Percentiles rank a stretch among this genome's conserved stretches.
Conservation (phyloP, 2,888 invertebrate species). For the Cheilosia grossa region DNA sequence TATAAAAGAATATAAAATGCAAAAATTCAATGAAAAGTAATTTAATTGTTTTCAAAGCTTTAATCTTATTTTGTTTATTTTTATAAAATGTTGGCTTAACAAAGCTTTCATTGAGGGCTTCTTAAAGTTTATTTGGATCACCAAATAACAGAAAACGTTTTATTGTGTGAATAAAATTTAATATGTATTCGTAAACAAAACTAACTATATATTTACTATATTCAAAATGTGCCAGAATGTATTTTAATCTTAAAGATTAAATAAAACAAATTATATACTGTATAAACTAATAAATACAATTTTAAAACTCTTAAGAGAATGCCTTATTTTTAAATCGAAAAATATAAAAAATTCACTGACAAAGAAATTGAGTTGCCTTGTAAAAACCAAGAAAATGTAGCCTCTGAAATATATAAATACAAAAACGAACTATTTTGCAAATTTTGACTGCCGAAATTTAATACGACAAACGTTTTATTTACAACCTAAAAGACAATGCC, state of each 20-base stretch:
- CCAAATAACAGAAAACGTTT: background rate
- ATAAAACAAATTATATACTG: constrained; percentile 30
- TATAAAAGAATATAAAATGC: background rate
- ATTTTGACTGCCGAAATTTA: constrained; percentile 52
- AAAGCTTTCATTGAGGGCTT: constrained; percentile 1
- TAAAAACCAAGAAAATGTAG: constrained; percentile 25
- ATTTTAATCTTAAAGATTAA: constrained; percentile 69
- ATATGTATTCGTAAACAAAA: constrained; percentile 38
- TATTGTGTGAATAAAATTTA: constrained; percentile 39
- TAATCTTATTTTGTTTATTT: constrained; percentile 18
- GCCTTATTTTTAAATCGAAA: constrained; percentile 61
- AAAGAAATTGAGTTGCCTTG: constrained; percentile 68
- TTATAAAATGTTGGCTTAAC: background rate
- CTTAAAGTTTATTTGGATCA: no score
- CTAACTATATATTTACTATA: constrained; percentile 60
- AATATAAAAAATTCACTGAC: constrained; percentile 28
- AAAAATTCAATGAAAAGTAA: constrained; percentile 9
- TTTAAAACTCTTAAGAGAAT: constrained; percentile 32
- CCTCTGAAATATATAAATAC: constrained; percentile 19
- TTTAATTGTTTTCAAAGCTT: constrained; percentile 27
- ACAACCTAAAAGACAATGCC: constrained; percentile 27
- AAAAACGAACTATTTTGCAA: constrained; percentile 36
- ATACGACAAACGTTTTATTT: constrained; percentile 9
- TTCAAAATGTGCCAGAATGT: constrained; percentile 75
- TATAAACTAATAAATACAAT: constrained; percentile 14